A percentile compares a stretch with the other conserved stretches of the same genome.
These are phyloP conservation scores for Neocrepidodera transversa DNA, from an alignment of 2,888 invertebrate genomes.

Conservation along the genomic window DNA sequence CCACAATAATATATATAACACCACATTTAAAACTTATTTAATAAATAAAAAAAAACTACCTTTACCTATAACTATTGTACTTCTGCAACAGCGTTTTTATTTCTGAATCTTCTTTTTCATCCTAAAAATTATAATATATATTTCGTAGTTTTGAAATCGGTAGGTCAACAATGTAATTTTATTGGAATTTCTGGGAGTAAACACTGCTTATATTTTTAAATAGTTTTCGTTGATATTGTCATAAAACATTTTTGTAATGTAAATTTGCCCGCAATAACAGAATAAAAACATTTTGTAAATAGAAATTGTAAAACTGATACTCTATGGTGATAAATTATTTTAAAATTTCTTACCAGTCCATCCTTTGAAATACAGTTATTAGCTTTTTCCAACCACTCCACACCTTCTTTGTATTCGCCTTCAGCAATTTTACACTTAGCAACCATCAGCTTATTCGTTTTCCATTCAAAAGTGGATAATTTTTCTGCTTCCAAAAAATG, in stretches of 20 bases:
- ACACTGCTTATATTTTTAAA: too few relatives aligned
- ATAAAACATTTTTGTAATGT: too few relatives aligned
- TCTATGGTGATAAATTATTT: too few relatives aligned
- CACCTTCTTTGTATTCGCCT: conserved; percentile 61
- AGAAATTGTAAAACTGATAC: too few relatives aligned
- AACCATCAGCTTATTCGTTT: conserved; percentile 66
- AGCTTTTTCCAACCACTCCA: conserved; percentile 61
- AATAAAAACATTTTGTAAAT: too few relatives aligned
- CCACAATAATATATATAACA: conserved; percentile 6
- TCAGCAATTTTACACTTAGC: conserved; percentile 66
- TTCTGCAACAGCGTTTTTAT: conserved; percentile 51
- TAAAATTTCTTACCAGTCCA: conserved; percentile 40
- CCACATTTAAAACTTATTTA: conserved; percentile 23
- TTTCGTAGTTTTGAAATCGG: too few relatives aligned
- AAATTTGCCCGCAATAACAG: too few relatives aligned
- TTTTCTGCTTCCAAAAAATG: conserved; percentile 65
- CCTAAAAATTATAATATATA: too few relatives aligned
- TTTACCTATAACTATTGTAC: conserved; percentile 53
- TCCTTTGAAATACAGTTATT: conserved; percentile 36
- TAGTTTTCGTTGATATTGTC: too few relatives aligned
- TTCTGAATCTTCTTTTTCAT: conserved; percentile 51
- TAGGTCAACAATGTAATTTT: too few relatives aligned
- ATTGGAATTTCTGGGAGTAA: too few relatives aligned
- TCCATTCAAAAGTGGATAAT: conserved; percentile 63
- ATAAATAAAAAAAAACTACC: conserved; percentile 15